A percentile compares a stretch with the other conserved stretches of the same genome.
Evolutionary conservation across 2,113 vertebrate genomes (phyloP).

Genomic region (Halcyon senegalensis): DNA sequence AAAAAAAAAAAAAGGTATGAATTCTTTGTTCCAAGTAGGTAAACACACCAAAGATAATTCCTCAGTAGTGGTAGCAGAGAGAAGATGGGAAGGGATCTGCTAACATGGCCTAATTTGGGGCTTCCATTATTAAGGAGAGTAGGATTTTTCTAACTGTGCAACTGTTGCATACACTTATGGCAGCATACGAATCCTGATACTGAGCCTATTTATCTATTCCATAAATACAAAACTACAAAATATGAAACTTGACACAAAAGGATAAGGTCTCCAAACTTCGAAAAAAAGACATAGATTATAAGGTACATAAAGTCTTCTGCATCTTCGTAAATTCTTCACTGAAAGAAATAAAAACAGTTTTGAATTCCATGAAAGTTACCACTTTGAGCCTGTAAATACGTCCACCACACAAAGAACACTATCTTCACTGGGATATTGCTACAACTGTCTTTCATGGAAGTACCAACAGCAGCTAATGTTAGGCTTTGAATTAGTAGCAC

Average conservation of each 20-base stretch:
- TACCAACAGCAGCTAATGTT: neutral
- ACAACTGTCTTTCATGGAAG: neutral
- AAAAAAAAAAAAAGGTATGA: accelerated
- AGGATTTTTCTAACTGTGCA: neutral
- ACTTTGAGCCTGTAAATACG: neutral
- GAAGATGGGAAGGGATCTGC: neutral
- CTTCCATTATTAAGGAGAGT: neutral
- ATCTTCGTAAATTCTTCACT: neutral
- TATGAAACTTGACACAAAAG: neutral
- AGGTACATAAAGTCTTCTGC: neutral
- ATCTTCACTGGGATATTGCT: neutral
- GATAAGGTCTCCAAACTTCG: neutral
- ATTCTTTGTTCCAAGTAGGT: neutral
- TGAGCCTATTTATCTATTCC: neutral
- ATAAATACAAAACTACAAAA: neutral
- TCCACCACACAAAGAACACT: neutral
- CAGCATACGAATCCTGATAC: accelerated
- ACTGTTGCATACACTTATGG: neutral
- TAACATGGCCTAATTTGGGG: neutral
- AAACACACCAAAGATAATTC: neutral
- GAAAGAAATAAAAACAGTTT: neutral
- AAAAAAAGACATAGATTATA: neutral
- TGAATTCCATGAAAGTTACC: neutral
- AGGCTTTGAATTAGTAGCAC: neutral
- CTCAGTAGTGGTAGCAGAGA: neutral